Percentiles rank a stretch among this genome's conserved stretches.
These are phyloP conservation scores for Pangasius mekongensis DNA, from an alignment of 2,797 vertebrate genomes.

Conservation along the genomic window DNA sequence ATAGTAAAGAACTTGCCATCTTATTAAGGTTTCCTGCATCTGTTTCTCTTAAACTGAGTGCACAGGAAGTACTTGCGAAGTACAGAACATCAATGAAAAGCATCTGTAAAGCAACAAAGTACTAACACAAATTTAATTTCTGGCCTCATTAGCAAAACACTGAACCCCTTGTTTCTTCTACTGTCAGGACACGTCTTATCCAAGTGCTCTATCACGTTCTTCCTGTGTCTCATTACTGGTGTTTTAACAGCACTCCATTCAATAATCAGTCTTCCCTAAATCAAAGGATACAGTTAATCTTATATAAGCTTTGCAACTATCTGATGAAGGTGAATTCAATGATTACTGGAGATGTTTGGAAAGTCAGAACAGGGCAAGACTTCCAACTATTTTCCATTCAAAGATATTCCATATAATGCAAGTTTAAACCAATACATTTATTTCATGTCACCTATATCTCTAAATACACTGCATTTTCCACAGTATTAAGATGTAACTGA, in stretches of 20 bases:
- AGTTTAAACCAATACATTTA: background rate
- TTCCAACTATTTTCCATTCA: background rate
- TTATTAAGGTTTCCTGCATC: conserved; percentile 27
- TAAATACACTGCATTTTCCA: background rate
- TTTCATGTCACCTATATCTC: background rate
- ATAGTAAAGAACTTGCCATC: background rate
- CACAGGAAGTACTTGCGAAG: conserved; percentile 43
- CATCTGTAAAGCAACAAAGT: conserved; percentile 52
- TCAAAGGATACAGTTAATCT: conserved; percentile 43
- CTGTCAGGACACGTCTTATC: conserved; percentile 49
- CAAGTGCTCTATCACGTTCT: conserved; percentile 26
- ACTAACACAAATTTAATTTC: conserved; percentile 47
- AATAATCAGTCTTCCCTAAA: conserved; percentile 34
- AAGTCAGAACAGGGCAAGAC: background rate
- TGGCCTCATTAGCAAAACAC: conserved; percentile 56
- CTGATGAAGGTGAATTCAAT: conserved; percentile 4
- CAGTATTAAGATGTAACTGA: no score
- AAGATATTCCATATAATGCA: background rate
- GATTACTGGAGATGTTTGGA: background rate
- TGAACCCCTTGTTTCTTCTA: conserved; percentile 58
- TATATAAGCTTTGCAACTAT: conserved; percentile 18
- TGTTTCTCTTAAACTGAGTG: conserved; percentile 42
- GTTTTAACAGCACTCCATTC: conserved; percentile 39
- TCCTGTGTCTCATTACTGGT: conserved; percentile 29
- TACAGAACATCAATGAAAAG: conserved; percentile 42